phyloP scores from a whole-genome alignment of 2,888 invertebrate species.

The Eupeodes luniger region DNA sequence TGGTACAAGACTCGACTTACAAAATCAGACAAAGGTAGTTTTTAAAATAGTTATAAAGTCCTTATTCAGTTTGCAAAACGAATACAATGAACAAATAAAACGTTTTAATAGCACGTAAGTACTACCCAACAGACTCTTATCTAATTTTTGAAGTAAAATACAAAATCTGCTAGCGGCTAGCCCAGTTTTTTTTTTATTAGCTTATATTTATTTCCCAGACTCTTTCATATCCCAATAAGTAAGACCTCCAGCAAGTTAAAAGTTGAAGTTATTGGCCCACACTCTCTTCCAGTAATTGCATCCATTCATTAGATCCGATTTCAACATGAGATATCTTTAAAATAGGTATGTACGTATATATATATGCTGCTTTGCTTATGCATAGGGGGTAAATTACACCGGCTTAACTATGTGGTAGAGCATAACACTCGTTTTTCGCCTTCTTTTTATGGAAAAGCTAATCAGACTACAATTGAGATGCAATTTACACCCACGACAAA shows the following conservation, averaged over 20 bases:
- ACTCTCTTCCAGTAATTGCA: constrained; percentile 69
- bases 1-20: too few relatives aligned
- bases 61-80: too few relatives aligned
- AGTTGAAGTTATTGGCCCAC: constrained; percentile 65
- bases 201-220: constrained; percentile 50
- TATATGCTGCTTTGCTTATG: too few relatives aligned
- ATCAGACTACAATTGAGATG: constrained; percentile 76
- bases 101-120: background rate
- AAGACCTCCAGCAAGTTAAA: constrained; percentile 65
- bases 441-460: constrained; percentile 47
- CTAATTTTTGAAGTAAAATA: background rate
- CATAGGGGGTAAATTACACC: constrained; percentile 58
- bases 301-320: constrained; percentile 73
- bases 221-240: constrained; percentile 43
- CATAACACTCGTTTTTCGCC: constrained; percentile 54
- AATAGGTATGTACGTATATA: background rate
- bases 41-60: too few relatives aligned
- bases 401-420: constrained; percentile 69
- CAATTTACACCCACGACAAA: constrained; percentile 74
- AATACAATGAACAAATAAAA: too few relatives aligned
- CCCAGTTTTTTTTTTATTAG: constrained; percentile 46
- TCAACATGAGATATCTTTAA: constrained; percentile 64
- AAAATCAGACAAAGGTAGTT: too few relatives aligned
- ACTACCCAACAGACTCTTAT: background rate
- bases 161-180: constrained; percentile 52